These are phyloP conservation scores for Chamaetylas fuelleborni DNA, from an alignment of 2,113 vertebrate species.

Conservation along the genomic window DNA sequence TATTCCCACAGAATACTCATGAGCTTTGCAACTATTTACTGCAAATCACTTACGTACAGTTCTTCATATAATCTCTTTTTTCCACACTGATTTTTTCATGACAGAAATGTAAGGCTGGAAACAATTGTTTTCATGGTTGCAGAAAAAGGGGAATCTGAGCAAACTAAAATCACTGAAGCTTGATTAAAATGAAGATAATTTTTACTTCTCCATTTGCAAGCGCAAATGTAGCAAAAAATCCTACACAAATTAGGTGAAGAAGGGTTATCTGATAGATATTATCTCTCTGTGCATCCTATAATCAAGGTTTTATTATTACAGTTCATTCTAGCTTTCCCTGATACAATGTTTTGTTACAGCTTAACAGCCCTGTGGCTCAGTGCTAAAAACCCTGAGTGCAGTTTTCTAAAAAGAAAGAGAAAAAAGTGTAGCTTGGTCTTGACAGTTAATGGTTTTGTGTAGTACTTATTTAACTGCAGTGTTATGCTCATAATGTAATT, in stretches of 20 bases:
- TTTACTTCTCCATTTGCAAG: background rate
- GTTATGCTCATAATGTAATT: background rate
- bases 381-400: background rate
- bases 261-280: background rate
- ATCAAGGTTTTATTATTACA: background rate
- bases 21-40: background rate
- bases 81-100: background rate
- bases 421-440: background rate
- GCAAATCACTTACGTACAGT: background rate
- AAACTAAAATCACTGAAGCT: background rate
- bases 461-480: background rate
- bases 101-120: background rate
- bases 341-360: background rate
- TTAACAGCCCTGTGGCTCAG: background rate
- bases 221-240: background rate
- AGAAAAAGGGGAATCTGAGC: background rate
- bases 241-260: background rate
- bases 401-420: background rate
- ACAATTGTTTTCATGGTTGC: background rate
- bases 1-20: background rate
- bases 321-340: background rate
- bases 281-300: background rate
- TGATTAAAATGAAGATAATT: background rate
- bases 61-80: background rate
- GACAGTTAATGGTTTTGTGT: background rate